Evolutionary conservation across 2,888 invertebrate species (phyloP), one percentile per base, ranked within the genome.

Genomic region (Drosophila ochracea): DNA sequence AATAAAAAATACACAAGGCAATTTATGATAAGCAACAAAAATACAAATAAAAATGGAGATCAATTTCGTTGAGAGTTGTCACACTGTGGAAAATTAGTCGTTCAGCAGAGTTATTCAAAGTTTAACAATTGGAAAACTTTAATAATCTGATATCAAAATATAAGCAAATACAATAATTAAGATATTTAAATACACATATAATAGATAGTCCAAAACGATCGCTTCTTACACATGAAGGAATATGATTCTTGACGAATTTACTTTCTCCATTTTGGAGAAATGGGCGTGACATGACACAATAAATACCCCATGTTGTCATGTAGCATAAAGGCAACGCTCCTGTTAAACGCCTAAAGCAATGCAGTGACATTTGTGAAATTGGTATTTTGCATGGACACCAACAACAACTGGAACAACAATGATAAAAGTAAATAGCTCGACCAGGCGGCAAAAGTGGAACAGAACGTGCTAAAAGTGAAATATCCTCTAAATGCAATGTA

Each of bases 321-420:
- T 63, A 39, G 47, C 43, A 43, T 16, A 37, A 72, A 67, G 69
- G 39, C 73, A 77, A 73, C 64, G 68, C 61, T 21, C 52, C 73
- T 33, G 10, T 41, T 39, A 54, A 66, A 60, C 82, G 90, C 86
- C 89, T 76, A 69, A 73, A 90, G 88, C 86, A 78, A 81, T 88
- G 75, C 83, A 82, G 63, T 78, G 89, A 82, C 86, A 85, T 90
- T 89, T 90, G 68, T 80, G 83, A 85, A 86, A 90, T 87, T 87
- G 83, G 82, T 76, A 88, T 75, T 78, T 78, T 76, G 70, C 78
- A 79, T 67, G 68, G 31, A 73, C 31, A 69, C 52, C 33, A 73
- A 28, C 61, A 28, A 65, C 53, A 73, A 57, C 53, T 66, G 50
- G 47, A 74, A 50, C 59, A 63, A 62, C 82, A 68, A 71, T 64